Conservation (phyloP, 2,797 vertebrate genomes). For the Xerus rutilus region DNA sequence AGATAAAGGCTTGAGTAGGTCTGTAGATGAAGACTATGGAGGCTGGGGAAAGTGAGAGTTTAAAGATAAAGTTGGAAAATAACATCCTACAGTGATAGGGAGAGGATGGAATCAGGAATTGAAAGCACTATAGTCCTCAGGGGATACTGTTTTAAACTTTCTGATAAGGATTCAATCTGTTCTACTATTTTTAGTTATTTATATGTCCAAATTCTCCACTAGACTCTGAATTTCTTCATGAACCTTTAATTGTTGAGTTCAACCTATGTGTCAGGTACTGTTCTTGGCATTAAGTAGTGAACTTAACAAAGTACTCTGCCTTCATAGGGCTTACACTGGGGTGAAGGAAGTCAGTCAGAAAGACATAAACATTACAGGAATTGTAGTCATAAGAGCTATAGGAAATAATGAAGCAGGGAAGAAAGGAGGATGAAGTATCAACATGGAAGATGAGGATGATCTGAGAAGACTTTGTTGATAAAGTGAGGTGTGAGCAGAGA, state of each 20-base stretch:
- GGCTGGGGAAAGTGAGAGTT: background rate
- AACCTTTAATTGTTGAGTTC: background rate
- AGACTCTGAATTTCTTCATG: background rate
- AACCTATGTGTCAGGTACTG: background rate
- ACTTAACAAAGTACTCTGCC: background rate
- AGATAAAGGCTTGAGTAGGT: background rate
- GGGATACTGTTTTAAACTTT: slow-evolving; percentile 37
- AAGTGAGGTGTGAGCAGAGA: background rate
- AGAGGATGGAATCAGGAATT: background rate
- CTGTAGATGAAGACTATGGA: background rate
- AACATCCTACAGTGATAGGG: background rate
- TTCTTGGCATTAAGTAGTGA: background rate
- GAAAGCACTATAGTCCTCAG: background rate
- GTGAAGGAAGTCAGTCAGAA: background rate
- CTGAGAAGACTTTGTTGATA: background rate
- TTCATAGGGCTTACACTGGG: background rate
- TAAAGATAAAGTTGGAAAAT: slow-evolving; percentile 32
- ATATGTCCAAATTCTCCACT: background rate
- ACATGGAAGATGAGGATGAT: background rate
- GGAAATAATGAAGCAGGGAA: background rate
- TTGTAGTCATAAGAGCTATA: background rate
- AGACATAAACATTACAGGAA: background rate
- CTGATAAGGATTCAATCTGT: background rate
- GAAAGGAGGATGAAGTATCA: background rate
- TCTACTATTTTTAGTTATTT: background rate